These are phyloP conservation scores for Encarsia formosa DNA, from an alignment of 2,888 invertebrate species.

Conservation along the genomic window DNA sequence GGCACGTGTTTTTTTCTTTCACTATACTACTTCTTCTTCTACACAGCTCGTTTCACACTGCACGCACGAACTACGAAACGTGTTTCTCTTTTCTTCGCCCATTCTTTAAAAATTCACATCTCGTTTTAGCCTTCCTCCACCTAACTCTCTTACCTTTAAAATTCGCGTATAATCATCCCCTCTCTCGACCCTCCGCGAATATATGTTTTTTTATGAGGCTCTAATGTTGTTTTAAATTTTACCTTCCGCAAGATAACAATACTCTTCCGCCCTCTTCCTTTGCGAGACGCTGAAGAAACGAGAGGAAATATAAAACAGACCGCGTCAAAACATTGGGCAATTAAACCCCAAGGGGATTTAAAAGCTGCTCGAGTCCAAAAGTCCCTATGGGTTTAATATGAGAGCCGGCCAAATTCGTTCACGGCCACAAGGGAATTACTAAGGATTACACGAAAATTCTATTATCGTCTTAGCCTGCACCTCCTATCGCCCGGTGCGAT, in stretches of 20 bases:
- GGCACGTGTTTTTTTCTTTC: too few relatives aligned
- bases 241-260: not conserved
- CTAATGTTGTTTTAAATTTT: constrained; percentile 20
- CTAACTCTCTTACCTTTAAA: not conserved
- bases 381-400: not conserved
- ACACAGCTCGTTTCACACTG: too few relatives aligned
- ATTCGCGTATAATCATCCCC: too few relatives aligned
- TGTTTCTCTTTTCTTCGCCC: not conserved
- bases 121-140: not conserved
- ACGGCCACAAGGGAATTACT: constrained; percentile 48
- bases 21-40: too few relatives aligned
- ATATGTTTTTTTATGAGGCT: constrained; percentile 14
- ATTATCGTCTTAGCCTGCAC: constrained; percentile 41
- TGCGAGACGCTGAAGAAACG: not conserved
- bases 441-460: constrained; percentile 49
- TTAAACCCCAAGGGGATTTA: constrained; percentile 49
- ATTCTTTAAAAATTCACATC: constrained; percentile 21
- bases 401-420: constrained; percentile 28
- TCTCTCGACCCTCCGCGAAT: not conserved
- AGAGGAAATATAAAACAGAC: not conserved
- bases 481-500: not conserved
- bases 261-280: not conserved
- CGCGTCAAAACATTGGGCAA: constrained; percentile 49
- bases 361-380: constrained; percentile 35
- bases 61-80: too few relatives aligned